A percentile compares a stretch with the other conserved stretches of the same genome.
Conservation (phyloP, 92 coral and sea anemone species). For the Paragorgia papillata region DNA sequence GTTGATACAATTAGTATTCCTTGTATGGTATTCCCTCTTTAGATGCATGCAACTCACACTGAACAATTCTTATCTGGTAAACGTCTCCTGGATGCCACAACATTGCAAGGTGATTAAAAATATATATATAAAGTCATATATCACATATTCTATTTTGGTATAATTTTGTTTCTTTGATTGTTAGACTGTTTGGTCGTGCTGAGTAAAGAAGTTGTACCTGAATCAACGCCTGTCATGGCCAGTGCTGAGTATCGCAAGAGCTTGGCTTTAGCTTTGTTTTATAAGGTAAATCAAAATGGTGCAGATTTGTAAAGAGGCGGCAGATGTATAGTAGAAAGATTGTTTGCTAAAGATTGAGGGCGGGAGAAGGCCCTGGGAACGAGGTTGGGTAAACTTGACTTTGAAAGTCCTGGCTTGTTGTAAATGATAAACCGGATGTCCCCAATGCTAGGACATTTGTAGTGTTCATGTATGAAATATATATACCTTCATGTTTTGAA, state of each 20-base stretch:
- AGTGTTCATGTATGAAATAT: no score
- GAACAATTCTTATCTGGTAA: constrained; percentile 72
- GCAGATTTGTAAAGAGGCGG: no score
- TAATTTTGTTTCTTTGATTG: background rate
- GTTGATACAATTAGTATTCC: no score
- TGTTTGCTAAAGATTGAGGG: no score
- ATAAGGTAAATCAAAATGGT: no score
- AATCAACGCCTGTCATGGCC: constrained; percentile 72
- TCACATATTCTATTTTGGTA: background rate
- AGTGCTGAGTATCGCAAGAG: constrained; percentile 80
- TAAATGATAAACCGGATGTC: no score
- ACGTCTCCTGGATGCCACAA: constrained; percentile 57
- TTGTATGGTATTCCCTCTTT: background rate
- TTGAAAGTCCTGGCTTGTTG: no score
- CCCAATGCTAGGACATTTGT: no score
- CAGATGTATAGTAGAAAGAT: no score
- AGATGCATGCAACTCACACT: constrained; percentile 80
- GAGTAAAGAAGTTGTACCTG: constrained; percentile 71
- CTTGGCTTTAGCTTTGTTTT: constrained; percentile 80
- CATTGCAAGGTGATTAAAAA: constrained; percentile 54
- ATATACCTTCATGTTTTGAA: no score
- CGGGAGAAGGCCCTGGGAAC: no score
- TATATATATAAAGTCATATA: background rate
- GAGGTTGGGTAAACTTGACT: no score
- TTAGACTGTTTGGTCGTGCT: constrained; percentile 59